Evolutionary conservation across 2,797 vertebrate species (phyloP).

Genomic region (Danio kyathit): DNA sequence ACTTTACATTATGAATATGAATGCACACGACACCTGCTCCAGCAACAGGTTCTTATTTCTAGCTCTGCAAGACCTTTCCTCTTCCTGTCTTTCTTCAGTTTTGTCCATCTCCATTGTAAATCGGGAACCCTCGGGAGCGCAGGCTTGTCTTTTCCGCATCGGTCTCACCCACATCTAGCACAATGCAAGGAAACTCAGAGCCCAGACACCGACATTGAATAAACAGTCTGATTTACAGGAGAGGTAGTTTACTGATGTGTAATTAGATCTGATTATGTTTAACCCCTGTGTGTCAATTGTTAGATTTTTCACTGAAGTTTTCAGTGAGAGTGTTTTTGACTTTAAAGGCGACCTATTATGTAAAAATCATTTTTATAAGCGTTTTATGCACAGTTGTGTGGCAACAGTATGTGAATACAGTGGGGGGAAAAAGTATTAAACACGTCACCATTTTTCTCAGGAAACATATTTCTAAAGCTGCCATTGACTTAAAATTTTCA

Average conservation of each 20-base stretch:
- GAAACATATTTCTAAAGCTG: no score
- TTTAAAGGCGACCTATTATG: no score
- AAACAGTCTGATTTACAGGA: neutral
- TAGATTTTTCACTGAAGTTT: no score
- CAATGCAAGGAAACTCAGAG: conserved; percentile 68
- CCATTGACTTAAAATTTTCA: no score
- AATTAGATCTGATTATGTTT: conserved; percentile 6
- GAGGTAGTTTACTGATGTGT: neutral
- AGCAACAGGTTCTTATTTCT: conserved; percentile 11
- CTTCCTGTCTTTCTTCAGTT: conserved; percentile 14
- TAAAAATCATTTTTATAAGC: no score
- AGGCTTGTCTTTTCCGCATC: conserved; percentile 4
- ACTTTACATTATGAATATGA: neutral
- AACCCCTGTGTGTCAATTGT: neutral
- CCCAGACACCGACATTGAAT: conserved; percentile 5
- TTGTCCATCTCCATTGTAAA: conserved; percentile 47
- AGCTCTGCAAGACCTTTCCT: neutral
- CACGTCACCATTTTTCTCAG: no score
- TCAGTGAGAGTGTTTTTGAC: no score
- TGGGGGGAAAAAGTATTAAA: no score
- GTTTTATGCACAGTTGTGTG: no score
- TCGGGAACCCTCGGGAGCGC: conserved; percentile 30
- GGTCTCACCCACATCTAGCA: conserved; percentile 42
- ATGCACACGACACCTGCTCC: conserved; percentile 19
- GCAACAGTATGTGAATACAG: no score